Base-by-base conservation (phyloP, 2,797 vertebrate species). In the Hydrocynus forskahlii region DNA sequence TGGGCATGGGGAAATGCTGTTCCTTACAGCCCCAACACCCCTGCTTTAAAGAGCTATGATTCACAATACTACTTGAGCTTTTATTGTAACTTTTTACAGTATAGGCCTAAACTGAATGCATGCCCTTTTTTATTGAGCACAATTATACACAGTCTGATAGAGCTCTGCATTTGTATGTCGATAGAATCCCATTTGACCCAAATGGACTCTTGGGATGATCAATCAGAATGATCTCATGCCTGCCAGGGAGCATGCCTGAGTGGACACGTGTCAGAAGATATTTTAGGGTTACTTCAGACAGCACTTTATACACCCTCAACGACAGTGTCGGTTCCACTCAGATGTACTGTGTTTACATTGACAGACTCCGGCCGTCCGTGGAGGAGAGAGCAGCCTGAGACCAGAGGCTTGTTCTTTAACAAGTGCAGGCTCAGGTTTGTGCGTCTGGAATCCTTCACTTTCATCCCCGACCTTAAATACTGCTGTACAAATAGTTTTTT, bases 351-450 rank as follows among this genome's bases (percentile, higher is more conserved):
- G 19, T 86, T 64, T 87, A 50, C 83, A 85, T 75, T 79, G 23
- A 62, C 86, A 95, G 95, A 93, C 81, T 89, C 90, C 75, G 90
- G 75, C 21, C 83, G 89, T 75, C 83, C 88, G 17, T 93, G 91
- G 93, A 93, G 91, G 78, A 93, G 87, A 90, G 91, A 92, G 25
- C 87, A 89, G 85, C 91, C 92, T 68, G 92, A 93, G 64, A 87
- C 90, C 78, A 87, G 90, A 89, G 90, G 92, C 45, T 83, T 95
- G 79, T 93, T 94, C 88, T 91, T 94, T 75, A 95, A 94, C 88
- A 95, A 94, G 90, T 95, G 94, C 87, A 92, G 93, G 87, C 89
- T 94, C 89, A 94, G 94, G 95, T 93, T 8, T 76, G 84, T 62
- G 25, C 2, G 67, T 76, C 50, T 29, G n/a, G 9, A 7, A 38